These are phyloP conservation scores for Oxycera nigricornis DNA, from an alignment of 2,888 invertebrate species.

Conservation along the genomic window DNA sequence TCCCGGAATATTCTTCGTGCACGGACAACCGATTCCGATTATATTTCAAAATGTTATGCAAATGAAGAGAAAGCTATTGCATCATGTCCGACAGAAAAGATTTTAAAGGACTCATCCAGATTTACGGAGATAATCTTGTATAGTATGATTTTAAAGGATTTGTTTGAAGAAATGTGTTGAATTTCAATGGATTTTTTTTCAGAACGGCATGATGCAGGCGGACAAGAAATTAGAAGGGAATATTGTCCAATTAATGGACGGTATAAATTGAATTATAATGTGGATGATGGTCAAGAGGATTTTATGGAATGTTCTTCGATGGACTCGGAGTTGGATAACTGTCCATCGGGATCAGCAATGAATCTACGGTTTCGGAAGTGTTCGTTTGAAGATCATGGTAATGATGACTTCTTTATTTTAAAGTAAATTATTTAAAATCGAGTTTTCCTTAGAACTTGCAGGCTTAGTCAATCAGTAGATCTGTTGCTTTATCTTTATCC, in stretches of 20 bases:
- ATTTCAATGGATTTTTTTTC: not conserved
- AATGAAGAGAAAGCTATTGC: slow-evolving; percentile 67
- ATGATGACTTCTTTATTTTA: too few relatives aligned
- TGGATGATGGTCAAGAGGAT: slow-evolving; percentile 63
- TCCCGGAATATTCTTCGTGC: slow-evolving; percentile 70
- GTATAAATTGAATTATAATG: slow-evolving; percentile 67
- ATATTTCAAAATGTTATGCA: slow-evolving; percentile 66
- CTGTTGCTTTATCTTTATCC: too few relatives aligned
- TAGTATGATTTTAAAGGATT: slow-evolving; percentile 62
- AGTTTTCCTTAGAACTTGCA: too few relatives aligned
- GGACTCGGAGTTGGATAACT: slow-evolving; percentile 67
- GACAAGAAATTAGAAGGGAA: slow-evolving; percentile 64
- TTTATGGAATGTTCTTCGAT: slow-evolving; percentile 65
- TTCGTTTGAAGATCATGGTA: slow-evolving; percentile 66
- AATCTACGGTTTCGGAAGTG: slow-evolving; percentile 67
- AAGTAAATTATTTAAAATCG: too few relatives aligned
- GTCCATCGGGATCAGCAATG: slow-evolving; percentile 68
- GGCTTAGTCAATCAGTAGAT: too few relatives aligned
- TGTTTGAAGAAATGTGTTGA: slow-evolving; percentile 58
- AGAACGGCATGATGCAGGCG: slow-evolving; percentile 66
- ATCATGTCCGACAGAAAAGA: slow-evolving; percentile 65
- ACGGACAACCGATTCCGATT: slow-evolving; percentile 66
- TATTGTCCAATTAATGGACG: slow-evolving; percentile 71
- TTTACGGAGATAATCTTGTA: slow-evolving; percentile 66
- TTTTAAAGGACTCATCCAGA: slow-evolving; percentile 50